Evolutionary conservation across 2,888 invertebrate species (phyloP), one percentile per base, ranked within the genome.

Genomic region (Ametastegia equiseti): DNA sequence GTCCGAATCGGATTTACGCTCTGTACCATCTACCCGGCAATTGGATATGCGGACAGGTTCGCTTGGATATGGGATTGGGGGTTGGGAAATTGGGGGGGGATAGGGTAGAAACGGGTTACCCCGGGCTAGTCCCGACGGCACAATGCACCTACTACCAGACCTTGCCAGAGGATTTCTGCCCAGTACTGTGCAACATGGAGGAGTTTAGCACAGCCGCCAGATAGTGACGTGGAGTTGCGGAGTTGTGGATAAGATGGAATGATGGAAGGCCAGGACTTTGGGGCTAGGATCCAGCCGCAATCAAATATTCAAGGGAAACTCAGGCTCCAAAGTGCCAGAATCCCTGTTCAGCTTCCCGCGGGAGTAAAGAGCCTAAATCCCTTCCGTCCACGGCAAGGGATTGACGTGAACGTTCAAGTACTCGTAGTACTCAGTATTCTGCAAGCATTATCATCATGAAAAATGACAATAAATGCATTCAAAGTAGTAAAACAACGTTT

Each of bases 261-360:
- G 60, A 60, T 60, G 60, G 30, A 60, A 60, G 60, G 15, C 71
- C 47, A 27, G 47, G 30, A 50, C 33, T 54, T 36, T 36, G 19
- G 11, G 45, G 45, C 5, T 45, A 47, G 27, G 9, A 47, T 36
- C 80, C 69, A 81, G 81, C 80, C 81, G 80, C 84, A 86, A 88
- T 88, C 86, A 88, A 88, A 88, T 88, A 88, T 88, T 88, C 88
- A 88, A 86, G 85, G 85, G 87, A 88, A 86, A 88, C 84, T 86
- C 87, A 87, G 60, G 86, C 86, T 87, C 88, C 85, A 86, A 88
- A 88, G 88, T 88, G 88, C 83, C 86, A 88, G 88, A 88, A 88
- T 87, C 84, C 85, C 69, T 82, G n/a, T 75, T 79, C 80, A 81
- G 75, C 54, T 79, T 78, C 83, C 82, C 81, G 80, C 78, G 80